Evolutionary conservation across 2,888 invertebrate species (phyloP).

Genomic region (Ennomos erosarius): DNA sequence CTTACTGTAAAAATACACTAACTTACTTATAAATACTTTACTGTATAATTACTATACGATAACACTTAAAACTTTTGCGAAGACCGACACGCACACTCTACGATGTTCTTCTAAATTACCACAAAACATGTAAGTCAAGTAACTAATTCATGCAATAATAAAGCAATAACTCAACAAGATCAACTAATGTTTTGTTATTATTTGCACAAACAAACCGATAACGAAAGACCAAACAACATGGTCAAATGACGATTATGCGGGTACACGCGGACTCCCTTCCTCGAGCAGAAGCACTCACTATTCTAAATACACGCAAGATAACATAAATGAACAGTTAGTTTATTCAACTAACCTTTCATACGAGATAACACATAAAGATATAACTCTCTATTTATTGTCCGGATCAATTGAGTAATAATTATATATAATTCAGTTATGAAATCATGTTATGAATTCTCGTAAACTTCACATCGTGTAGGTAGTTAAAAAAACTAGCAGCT

Average conservation of each 20-base stretch:
- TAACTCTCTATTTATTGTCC: slow-evolving; percentile 12
- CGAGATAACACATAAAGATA: slow-evolving; percentile 41
- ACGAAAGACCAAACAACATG: slow-evolving; percentile 16
- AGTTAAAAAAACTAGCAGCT: too few relatives aligned
- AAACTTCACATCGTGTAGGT: too few relatives aligned
- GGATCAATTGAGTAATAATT: background rate
- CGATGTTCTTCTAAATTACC: too few relatives aligned
- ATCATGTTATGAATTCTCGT: background rate
- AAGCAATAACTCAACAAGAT: background rate
- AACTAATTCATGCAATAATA: too few relatives aligned
- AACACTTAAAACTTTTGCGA: too few relatives aligned
- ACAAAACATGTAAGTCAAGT: too few relatives aligned
- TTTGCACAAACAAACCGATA: slow-evolving; percentile 10
- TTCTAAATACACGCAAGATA: slow-evolving; percentile 24
- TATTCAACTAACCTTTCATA: slow-evolving; percentile 52
- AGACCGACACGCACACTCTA: too few relatives aligned
- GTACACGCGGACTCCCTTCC: slow-evolving; percentile 13
- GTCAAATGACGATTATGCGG: slow-evolving; percentile 12
- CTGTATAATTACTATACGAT: too few relatives aligned
- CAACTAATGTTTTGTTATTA: slow-evolving; percentile 9
- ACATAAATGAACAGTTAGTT: slow-evolving; percentile 17
- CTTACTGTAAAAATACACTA: too few relatives aligned
- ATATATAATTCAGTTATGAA: background rate
- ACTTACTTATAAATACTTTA: too few relatives aligned
- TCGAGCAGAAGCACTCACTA: slow-evolving; percentile 23